These are phyloP conservation scores for Drosophila nigricruria DNA, from an alignment of 2,888 invertebrate genomes.

Conservation along the genomic window DNA sequence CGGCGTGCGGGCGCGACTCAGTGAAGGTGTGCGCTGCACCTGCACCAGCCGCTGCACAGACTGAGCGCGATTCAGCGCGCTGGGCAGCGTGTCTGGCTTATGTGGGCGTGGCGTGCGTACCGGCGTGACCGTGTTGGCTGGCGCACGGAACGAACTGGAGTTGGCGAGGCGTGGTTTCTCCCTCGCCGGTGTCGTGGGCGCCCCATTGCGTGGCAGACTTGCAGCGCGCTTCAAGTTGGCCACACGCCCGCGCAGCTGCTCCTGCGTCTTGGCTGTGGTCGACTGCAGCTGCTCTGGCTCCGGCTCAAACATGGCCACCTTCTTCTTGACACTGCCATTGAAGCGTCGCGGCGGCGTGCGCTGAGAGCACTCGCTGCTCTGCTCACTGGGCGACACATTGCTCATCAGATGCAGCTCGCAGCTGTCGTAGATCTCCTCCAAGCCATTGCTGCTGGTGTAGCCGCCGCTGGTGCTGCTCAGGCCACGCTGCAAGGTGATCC, in stretches of 20 bases:
- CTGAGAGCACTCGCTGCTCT: constrained; percentile 91
- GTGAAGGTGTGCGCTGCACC: constrained; percentile 85
- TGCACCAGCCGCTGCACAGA: constrained; percentile 81
- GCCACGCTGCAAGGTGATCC: constrained; percentile 86
- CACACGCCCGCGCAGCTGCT: constrained; percentile 83
- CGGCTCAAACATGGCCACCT: constrained; percentile 87
- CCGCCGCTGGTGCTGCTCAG: constrained; percentile 88
- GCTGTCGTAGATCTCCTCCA: constrained; percentile 74
- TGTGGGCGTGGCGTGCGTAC: constrained; percentile 82
- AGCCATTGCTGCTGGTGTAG: constrained; percentile 88
- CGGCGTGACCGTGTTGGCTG: constrained; percentile 62
- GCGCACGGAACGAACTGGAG: constrained; percentile 86
- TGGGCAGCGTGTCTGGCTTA: constrained; percentile 86
- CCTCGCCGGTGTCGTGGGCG: constrained; percentile 85
- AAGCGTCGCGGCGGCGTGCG: constrained; percentile 60
- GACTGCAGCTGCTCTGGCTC: constrained; percentile 26
- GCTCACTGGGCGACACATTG: constrained; percentile 87
- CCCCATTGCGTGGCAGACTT: constrained; percentile 82
- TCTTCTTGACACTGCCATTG: constrained; percentile 86
- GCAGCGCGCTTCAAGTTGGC: constrained; percentile 86
- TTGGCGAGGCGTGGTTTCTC: constrained; percentile 52
- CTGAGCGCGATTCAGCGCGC: constrained; percentile 85
- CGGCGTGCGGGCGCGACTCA: constrained; percentile 88
- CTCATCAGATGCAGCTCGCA: constrained; percentile 73
- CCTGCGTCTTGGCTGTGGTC: constrained; percentile 44